phyloP scores from a whole-genome alignment of 2,888 invertebrate genomes.

The Euclidia mi region DNA sequence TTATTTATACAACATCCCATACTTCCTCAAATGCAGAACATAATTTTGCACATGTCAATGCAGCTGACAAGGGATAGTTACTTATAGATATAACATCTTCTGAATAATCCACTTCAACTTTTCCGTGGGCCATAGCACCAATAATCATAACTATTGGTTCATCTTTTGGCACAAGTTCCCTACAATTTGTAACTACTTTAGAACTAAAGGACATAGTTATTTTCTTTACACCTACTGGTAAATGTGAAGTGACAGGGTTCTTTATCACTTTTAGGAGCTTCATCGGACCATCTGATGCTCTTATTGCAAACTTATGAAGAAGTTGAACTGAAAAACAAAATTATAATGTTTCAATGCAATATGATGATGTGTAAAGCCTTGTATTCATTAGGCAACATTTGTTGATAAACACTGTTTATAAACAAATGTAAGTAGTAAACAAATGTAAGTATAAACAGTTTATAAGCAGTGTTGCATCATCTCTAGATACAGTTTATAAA shows the following conservation, averaged over 20 bases:
- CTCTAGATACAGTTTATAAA: no score
- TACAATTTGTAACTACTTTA: slow-evolving; percentile 91
- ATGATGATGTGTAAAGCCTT: no score
- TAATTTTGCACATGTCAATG: slow-evolving; percentile 98
- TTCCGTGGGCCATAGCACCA: slow-evolving; percentile 99
- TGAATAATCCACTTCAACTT: slow-evolving; percentile 96
- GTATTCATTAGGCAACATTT: no score
- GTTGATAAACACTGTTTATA: no score
- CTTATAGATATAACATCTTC: slow-evolving; percentile 98
- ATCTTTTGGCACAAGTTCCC: slow-evolving; percentile 94
- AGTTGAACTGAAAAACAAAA: slow-evolving; percentile 95
- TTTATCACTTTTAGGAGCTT: slow-evolving; percentile 98
- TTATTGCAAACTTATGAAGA: slow-evolving; percentile 97
- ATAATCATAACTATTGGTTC: slow-evolving; percentile 97
- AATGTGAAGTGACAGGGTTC: slow-evolving; percentile 98
- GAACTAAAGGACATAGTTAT: slow-evolving; percentile 97
- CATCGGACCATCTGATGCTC: slow-evolving; percentile 96
- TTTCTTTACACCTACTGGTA: slow-evolving; percentile 98
- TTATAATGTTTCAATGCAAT: neutral
- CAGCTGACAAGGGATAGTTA: slow-evolving; percentile 98
- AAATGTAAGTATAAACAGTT: no score
- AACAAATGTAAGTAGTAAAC: no score
- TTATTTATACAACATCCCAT: slow-evolving; percentile 93
- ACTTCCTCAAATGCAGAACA: slow-evolving; percentile 98
- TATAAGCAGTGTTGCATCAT: no score